A percentile compares a stretch with the other conserved stretches of the same genome.
Conservation (phyloP, 1,140 invertebrate genomes). For the Drosophila sechellia region DNA sequence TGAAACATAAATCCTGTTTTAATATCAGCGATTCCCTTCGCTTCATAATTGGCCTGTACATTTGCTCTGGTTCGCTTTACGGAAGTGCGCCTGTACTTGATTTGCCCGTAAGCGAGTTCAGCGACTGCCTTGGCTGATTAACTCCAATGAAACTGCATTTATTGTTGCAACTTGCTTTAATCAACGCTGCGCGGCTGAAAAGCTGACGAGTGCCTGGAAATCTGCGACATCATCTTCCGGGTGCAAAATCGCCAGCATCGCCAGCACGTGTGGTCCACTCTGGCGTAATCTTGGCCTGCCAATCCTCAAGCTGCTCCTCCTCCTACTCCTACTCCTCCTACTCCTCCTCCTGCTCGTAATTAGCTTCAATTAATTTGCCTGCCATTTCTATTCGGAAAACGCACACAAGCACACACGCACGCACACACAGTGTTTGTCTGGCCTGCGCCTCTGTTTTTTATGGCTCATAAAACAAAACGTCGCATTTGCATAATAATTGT, state of each 20-base stretch:
- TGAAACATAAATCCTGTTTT: too few species aligned
- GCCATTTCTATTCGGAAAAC: slow-evolving; percentile 42
- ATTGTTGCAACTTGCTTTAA: slow-evolving; percentile 76
- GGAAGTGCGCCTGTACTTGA: neutral
- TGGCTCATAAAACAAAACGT: slow-evolving; percentile 72
- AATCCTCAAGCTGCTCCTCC: slow-evolving; percentile 1
- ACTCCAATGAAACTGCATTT: slow-evolving; percentile 82
- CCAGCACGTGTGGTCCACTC: slow-evolving; percentile 70
- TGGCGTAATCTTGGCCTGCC: slow-evolving; percentile 23
- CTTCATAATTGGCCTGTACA: too few species aligned
- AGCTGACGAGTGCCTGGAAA: slow-evolving; percentile 17
- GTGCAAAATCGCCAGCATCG: slow-evolving; percentile 36
- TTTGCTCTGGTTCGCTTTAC: too few species aligned
- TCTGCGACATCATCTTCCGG: slow-evolving; percentile 73
- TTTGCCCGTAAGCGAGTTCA: slow-evolving; percentile 36
- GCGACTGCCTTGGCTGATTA: slow-evolving; percentile 72
- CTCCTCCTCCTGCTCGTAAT: slow-evolving; percentile 47
- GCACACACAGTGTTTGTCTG: slow-evolving; percentile 30
- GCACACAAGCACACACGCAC: neutral
- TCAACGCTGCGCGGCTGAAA: slow-evolving; percentile 35
- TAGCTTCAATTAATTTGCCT: slow-evolving; percentile 81
- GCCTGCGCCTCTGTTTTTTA: slow-evolving; percentile 48
- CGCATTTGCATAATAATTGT: slow-evolving; percentile 73
- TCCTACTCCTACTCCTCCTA: neutral
- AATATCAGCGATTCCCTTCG: too few species aligned